Base-by-base conservation (phyloP, 2,888 invertebrate species). In the Erebia aethiops region DNA sequence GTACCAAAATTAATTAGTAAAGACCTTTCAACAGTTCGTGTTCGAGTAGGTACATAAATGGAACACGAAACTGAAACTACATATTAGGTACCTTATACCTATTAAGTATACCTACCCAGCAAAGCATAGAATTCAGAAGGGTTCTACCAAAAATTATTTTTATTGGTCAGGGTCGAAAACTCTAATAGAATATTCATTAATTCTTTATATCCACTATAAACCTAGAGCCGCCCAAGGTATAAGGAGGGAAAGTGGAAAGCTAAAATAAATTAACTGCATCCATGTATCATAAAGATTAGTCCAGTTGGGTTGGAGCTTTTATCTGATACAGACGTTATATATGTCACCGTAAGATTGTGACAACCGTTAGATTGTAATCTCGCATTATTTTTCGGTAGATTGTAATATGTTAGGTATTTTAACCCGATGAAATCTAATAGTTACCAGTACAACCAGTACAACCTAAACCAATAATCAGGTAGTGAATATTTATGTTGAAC, bases 121-220 rank as follows among this genome's bases (percentile, higher is more conserved):
- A 18, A 54, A 64, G 54, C 41, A 16, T 41, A 16, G 51, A 21
- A 21, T 35, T 35, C 35, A 35, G 9, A 14, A 21, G 14, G 51
- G 51, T 52, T 35, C 35, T 4, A 21, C 13, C 56, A n/a, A 66
- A 56, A 66, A 21, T 26, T n/a, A 49, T 54, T 65, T 65, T 57
- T 66, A 52, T 52, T 46, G 70, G 70, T 52, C 73, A 73, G 68
- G 73, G 73, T n/a, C 65, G 71, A 67, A 68, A 35, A 14, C 52
- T 16, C 61, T 68, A 61, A 56, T 57, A 52, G 46, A 70, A 65
- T 67, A 71, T 64, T 71, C 67, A 67, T 71, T 70, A 57, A 54
- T 68, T 71, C 49, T 58, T 65, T 73, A 67, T 18, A 70, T 35
- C 57, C 21, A 2, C 43, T 35, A 35, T 35, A 35, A 35, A 35